Evolutionary conservation across 2,797 vertebrate genomes (phyloP).

Genomic region (Luscinia luscinia): DNA sequence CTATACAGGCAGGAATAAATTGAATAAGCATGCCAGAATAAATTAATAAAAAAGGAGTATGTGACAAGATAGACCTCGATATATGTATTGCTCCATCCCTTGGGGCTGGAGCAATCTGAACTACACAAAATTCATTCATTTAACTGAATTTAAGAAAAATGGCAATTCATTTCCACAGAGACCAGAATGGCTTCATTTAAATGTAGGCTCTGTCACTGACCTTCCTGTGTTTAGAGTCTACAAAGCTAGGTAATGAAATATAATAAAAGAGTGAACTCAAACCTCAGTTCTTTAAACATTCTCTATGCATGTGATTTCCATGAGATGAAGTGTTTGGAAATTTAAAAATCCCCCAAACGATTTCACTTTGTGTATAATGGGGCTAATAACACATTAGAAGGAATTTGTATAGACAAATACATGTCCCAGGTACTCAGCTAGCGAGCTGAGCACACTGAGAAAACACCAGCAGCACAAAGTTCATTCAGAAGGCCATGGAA

Average conservation of each 20-base stretch:
- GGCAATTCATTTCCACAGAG: neutral
- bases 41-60: neutral
- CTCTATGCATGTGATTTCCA: neutral
- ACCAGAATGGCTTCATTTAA: neutral
- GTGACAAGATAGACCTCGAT: neutral
- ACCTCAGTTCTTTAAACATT: neutral
- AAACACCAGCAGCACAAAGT: neutral
- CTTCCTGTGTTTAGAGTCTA: neutral
- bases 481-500: neutral
- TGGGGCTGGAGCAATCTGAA: neutral
- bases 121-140: slow-evolving; percentile 32
- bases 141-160: neutral
- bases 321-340: neutral
- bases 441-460: neutral
- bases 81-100: neutral
- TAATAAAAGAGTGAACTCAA: neutral
- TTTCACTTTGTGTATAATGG: neutral
- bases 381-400: neutral
- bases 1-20: neutral
- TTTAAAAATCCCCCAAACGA: neutral
- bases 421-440: neutral
- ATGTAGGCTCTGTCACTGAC: neutral
- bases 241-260: neutral
- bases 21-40: neutral
- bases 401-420: neutral